phyloP scores from a whole-genome alignment of 2,888 invertebrate species.

The Morpho deidamia region DNA sequence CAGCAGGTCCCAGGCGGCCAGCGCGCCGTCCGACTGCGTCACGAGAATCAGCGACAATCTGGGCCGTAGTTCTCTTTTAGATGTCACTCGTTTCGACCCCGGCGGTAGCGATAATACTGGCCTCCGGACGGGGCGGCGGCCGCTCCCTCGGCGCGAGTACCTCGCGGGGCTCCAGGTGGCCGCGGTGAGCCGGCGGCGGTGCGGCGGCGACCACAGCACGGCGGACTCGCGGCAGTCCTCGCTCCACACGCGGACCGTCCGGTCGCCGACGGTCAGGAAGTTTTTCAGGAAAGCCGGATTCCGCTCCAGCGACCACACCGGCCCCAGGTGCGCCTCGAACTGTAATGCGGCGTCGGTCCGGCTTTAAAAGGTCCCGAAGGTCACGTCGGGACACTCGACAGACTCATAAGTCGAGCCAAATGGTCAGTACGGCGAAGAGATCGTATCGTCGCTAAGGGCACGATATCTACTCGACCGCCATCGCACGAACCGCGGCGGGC shows the following conservation, averaged over 20 bases:
- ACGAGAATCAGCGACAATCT: conserved; percentile 90
- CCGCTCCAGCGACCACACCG: conserved; percentile 90
- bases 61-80: too few species aligned
- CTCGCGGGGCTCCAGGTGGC: conserved; percentile 92
- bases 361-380: too few species aligned
- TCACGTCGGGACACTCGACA: too few species aligned
- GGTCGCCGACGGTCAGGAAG: conserved; percentile 95
- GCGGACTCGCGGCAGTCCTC: conserved; percentile 96
- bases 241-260: conserved; percentile 95
- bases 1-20: conserved; percentile 93
- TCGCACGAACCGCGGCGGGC: too few species aligned
- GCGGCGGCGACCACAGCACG: conserved; percentile 90
- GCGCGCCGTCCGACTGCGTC: conserved; percentile 86
- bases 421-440: background rate
- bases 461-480: too few species aligned
- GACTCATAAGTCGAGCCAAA: too few species aligned
- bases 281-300: conserved; percentile 96
- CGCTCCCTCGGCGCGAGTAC: conserved; percentile 38
- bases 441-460: too few species aligned
- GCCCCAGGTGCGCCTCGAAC: conserved; percentile 86
- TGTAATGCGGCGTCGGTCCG: conserved; percentile 24
- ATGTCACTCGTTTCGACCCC: too few species aligned
- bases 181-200: conserved; percentile 81
- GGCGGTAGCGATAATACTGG: too few species aligned
- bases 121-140: too few species aligned